These are phyloP conservation scores for Campoplex nolae DNA, from an alignment of 2,888 invertebrate species.

Conservation along the genomic window DNA sequence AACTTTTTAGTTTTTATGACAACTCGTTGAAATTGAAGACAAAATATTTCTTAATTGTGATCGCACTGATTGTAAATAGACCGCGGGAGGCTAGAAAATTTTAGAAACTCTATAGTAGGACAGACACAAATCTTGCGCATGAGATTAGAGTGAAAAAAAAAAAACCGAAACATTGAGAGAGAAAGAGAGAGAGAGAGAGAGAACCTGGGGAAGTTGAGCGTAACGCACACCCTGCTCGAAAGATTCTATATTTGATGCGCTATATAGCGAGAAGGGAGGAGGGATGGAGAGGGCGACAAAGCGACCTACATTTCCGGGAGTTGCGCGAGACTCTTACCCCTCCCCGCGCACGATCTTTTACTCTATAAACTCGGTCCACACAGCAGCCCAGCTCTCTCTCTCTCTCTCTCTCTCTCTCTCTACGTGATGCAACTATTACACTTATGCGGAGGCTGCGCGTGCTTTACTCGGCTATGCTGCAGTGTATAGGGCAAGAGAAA, in stretches of 20 bases:
- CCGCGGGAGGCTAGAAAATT: background rate
- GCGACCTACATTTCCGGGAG: constrained; percentile 74
- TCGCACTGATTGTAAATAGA: constrained; percentile 18
- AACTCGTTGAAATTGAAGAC: background rate
- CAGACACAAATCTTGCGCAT: background rate
- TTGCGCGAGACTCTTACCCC: constrained; percentile 58
- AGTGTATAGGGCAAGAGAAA: constrained; percentile 47
- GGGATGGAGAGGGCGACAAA: constrained; percentile 66
- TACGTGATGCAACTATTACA: constrained; percentile 63
- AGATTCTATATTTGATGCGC: constrained; percentile 72
- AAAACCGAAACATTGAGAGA: background rate
- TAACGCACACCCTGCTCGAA: constrained; percentile 57
- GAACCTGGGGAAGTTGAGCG: constrained; percentile 36
- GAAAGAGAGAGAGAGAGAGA: background rate
- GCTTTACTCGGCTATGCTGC: constrained; percentile 30
- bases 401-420: constrained; percentile 5
- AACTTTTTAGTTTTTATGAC: no score
- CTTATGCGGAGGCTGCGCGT: constrained; percentile 59
- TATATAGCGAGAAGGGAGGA: constrained; percentile 38
- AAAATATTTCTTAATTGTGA: background rate
- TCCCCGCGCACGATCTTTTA: constrained; percentile 16
- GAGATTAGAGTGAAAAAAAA: constrained; percentile 24
- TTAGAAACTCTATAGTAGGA: constrained; percentile 6
- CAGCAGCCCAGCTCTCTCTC: background rate
- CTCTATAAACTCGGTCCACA: constrained; percentile 27